Conservation (phyloP, 2,113 vertebrate genomes). For the Melanotaenia duboulayi region DNA sequence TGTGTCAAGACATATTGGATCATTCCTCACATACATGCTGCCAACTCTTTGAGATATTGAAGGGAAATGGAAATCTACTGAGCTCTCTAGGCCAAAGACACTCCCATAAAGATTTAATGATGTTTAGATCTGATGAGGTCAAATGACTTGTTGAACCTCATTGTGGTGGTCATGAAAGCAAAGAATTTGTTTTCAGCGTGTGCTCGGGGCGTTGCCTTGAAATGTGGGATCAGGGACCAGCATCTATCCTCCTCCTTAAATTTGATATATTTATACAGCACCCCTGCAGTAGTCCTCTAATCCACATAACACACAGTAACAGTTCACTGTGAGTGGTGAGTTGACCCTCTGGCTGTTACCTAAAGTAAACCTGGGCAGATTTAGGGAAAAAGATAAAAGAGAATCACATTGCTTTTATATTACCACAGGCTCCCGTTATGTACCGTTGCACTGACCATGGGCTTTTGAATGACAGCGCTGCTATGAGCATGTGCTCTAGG, state of each 20-base stretch:
- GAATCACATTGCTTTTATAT: background rate
- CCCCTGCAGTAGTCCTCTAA: background rate
- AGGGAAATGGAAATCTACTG: constrained; percentile 10
- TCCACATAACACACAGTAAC: background rate
- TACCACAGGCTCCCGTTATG: background rate
- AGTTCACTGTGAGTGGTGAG: background rate
- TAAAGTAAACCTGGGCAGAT: constrained; percentile 16
- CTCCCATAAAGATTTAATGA: constrained; percentile 24
- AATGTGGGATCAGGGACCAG: background rate
- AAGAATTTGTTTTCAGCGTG: background rate
- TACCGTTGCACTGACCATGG: background rate
- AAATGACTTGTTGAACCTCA: constrained; percentile 1
- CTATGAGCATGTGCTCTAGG: background rate
- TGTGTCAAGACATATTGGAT: constrained; percentile 27
- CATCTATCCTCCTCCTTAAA: background rate
- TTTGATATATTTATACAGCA: background rate
- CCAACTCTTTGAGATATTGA: background rate
- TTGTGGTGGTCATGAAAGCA: background rate
- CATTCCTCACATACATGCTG: background rate
- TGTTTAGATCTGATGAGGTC: constrained; percentile 9
- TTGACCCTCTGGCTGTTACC: background rate
- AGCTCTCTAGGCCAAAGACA: background rate
- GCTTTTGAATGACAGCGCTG: constrained; percentile 10
- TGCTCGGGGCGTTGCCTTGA: background rate
- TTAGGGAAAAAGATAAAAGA: constrained; percentile 11